Percentiles rank a stretch among this genome's conserved stretches.
Evolutionary conservation across 2,797 vertebrate species (phyloP).

Genomic region (Dendrocincla tyrannina): DNA sequence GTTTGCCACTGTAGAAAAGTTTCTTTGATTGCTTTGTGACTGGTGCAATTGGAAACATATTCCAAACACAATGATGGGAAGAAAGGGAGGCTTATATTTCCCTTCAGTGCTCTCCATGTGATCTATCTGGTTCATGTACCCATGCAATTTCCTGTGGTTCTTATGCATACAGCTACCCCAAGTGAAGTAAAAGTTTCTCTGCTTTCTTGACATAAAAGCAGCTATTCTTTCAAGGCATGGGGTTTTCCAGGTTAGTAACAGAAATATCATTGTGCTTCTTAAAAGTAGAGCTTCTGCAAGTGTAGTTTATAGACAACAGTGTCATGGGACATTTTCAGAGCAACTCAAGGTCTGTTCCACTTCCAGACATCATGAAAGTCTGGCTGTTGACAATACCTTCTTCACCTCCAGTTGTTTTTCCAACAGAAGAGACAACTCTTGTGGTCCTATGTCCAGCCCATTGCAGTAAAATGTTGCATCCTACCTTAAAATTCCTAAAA

Average conservation of each 20-base stretch:
- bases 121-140: neutral
- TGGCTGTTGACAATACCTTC: neutral
- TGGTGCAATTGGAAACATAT: conserved; percentile 45
- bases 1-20: neutral
- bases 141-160: neutral
- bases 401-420: neutral
- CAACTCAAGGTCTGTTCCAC: neutral
- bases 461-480: neutral
- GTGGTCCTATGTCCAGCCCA: neutral
- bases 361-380: neutral
- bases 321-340: neutral
- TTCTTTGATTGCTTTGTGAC: conserved; percentile 16
- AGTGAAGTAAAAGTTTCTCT: neutral
- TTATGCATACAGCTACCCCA: neutral
- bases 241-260: neutral
- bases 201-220: neutral
- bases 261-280: neutral
- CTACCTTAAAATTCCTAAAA: neutral
- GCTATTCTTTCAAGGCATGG: neutral
- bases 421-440: neutral
- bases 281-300: neutral
- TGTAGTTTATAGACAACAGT: neutral
- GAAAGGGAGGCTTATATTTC: conserved; percentile 14
- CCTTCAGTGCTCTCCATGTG: neutral
- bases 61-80: conserved; percentile 56